Base-by-base conservation (phyloP, 2,113 vertebrate genomes). In the Coracopsis vasa region DNA sequence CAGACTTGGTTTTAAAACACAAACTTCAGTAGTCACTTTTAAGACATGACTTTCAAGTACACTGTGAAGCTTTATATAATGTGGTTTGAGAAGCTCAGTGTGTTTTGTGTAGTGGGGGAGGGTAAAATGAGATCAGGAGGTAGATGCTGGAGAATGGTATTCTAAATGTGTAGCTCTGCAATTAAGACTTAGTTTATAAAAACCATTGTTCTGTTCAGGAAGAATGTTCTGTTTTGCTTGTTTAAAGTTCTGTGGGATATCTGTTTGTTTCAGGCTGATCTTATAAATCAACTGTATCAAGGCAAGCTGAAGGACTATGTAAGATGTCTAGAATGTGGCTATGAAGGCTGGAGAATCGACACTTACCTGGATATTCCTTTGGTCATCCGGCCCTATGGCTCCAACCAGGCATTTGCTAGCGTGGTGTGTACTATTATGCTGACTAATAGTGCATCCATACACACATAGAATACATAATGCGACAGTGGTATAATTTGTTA, bases 231-330 rank as follows among this genome's bases (percentile, higher is more conserved):
- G 7, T 60, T 64, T 54, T 1, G 3, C 17, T 41, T 64, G 24
- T 71, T 20, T 80, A 54, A 77, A 44, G 28, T 2, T 53, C 17
- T 58, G 9, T 45, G 73, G 79, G 51, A 74, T 89, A 10, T 88
- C 75, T 86, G 64, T 94, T 28, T 97, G 6, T 97, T 98, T 86
- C 97, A 99, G 99, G 99, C 99, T 67, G 99, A 99, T 98, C 98
- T 99, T 90, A 99, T 99, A 98, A 99, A 99, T 96, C 99, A 99
- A 92, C 98, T 99, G 45, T 99, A 99, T 97, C 99, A 99, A 98
- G 99, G 99, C 91, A 99, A 99, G 92, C 98, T 99, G 97, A 99
- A 99, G 98, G 99, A 99, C 98, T 99, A 99, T 77, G 99, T 99
- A 47, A 98, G 99, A 53, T 99, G 99, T 97, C 98, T 99, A 86